Evolutionary conservation across 2,888 invertebrate species (phyloP).

Genomic region (Cerastoderma edule): DNA sequence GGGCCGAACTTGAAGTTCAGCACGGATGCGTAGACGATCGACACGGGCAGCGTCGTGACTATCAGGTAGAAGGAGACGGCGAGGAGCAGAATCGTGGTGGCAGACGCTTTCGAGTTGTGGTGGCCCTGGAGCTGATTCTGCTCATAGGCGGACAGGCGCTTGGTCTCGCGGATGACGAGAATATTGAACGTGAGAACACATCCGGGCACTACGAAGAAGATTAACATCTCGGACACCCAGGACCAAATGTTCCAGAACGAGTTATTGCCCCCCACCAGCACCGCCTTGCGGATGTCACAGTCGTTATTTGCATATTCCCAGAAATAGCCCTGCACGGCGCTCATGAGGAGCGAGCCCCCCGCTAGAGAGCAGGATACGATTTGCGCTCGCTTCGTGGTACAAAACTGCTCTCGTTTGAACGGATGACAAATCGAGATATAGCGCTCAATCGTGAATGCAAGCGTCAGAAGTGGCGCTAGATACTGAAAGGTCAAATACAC

Average conservation of each 20-base stretch:
- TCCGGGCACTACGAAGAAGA: conserved; percentile 81
- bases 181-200: conserved; percentile 82
- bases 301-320: conserved; percentile 69
- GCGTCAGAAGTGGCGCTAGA: conserved; percentile 80
- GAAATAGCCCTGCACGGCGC: conserved; percentile 81
- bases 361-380: conserved; percentile 74
- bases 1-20: conserved; percentile 71
- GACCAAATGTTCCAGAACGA: conserved; percentile 81
- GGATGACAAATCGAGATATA: conserved; percentile 83
- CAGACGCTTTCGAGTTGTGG: conserved; percentile 68
- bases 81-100: conserved; percentile 82
- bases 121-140: conserved; percentile 65
- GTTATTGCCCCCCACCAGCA: conserved; percentile 64
- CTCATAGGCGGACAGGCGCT: conserved; percentile 71
- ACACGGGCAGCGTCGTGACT: conserved; percentile 81
- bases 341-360: conserved; percentile 71
- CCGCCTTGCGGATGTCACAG: conserved; percentile 71
- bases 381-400: conserved; percentile 78
- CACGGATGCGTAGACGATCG: conserved; percentile 76
- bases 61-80: conserved; percentile 82
- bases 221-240: conserved; percentile 79
- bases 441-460: conserved; percentile 83
- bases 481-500: conserved; percentile 81
- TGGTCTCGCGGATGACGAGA: conserved; percentile 80
- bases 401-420: conserved; percentile 79